A percentile compares a stretch with the other conserved stretches of the same genome.
Conservation (phyloP, 53 echinoderm and acorn worm species). For the Echinarachnius parma region DNA sequence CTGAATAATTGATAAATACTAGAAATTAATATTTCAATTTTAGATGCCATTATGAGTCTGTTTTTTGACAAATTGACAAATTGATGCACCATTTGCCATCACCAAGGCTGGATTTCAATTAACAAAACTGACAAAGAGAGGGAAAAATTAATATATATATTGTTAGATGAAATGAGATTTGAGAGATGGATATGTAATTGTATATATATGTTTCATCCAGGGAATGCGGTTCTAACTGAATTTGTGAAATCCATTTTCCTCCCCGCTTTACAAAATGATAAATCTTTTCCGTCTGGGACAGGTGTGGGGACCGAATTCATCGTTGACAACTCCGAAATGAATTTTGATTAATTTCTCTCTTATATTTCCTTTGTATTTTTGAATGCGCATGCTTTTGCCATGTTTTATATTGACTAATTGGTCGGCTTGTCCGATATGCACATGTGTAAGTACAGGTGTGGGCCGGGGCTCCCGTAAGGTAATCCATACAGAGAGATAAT, state of each 20-base stretch:
- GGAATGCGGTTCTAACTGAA: constrained; percentile 32
- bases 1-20: constrained; percentile 47
- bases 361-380: no score
- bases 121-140: no score
- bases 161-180: constrained; percentile 21
- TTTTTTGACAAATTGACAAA: constrained; percentile 12
- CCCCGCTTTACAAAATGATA: constrained; percentile 32
- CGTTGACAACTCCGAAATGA: constrained; percentile 41
- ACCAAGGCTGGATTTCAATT: constrained; percentile 42
- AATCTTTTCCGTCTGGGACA: constrained; percentile 49
- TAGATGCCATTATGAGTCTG: constrained; percentile 33
- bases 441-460: constrained; percentile 41
- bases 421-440: no score
- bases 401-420: no score
- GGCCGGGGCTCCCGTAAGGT: constrained; percentile 1
- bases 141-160: constrained; percentile 43
- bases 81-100: neutral
- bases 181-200: constrained; percentile 32
- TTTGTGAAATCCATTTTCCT: constrained; percentile 42
- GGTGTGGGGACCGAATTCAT: constrained; percentile 51
- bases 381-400: no score
- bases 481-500: constrained; percentile 35
- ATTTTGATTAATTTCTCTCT: constrained; percentile 46
- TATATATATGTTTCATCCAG: no score
- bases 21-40: constrained; percentile 53